These are phyloP conservation scores for Ptychadena robeensis DNA, from an alignment of 2,797 vertebrate genomes.

Conservation along the genomic window DNA sequence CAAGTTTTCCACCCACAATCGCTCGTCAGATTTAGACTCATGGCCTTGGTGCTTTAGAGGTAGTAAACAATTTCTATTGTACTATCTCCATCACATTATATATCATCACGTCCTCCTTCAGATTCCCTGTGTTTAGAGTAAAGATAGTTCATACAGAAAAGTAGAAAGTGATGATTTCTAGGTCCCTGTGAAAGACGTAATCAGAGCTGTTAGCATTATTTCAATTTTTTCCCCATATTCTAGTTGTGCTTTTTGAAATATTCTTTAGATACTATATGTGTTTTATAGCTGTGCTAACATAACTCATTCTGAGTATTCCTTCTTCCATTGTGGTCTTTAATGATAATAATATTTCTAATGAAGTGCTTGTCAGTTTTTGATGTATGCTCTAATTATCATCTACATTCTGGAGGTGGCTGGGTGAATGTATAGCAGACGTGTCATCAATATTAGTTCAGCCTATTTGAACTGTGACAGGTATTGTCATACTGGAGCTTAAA, in stretches of 20 bases:
- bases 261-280: background rate
- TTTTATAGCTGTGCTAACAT: background rate
- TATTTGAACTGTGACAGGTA: background rate
- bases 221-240: background rate
- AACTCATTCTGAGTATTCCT: too few species aligned
- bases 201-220: background rate
- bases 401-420: background rate
- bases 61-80: constrained; percentile 25
- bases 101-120: background rate
- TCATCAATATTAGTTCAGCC: background rate
- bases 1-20: constrained; percentile 1
- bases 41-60: constrained; percentile 2
- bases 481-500: background rate
- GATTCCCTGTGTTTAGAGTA: background rate
- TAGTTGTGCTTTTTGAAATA: background rate
- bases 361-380: background rate
- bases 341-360: background rate
- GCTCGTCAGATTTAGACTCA: background rate
- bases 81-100: background rate
- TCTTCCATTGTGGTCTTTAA: too few species aligned
- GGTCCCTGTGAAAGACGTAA: background rate
- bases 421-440: background rate
- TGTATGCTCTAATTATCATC: background rate
- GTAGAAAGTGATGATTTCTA: background rate
- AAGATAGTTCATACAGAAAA: background rate